A percentile compares a stretch with the other conserved stretches of the same genome.
phyloP scores from a whole-genome alignment of 2,113 vertebrate species.

The Panthera uncia region DNA sequence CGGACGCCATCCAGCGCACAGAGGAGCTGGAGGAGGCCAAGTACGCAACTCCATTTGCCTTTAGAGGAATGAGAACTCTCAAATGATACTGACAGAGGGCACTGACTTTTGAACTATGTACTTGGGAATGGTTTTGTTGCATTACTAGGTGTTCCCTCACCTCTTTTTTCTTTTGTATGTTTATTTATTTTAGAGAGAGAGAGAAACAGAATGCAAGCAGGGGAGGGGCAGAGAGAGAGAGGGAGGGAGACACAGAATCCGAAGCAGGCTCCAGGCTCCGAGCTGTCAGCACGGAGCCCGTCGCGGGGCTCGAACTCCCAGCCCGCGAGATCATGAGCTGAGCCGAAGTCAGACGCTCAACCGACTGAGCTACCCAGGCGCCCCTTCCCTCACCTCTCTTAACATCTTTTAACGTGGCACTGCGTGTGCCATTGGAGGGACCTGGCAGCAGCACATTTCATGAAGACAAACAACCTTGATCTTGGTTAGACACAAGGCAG shows the following conservation, averaged over 20 bases:
- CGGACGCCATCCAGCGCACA: conserved; percentile 89
- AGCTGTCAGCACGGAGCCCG: too few relatives aligned
- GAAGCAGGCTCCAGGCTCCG: too few relatives aligned
- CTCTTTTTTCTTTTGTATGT: too few relatives aligned
- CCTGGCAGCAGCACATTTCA: not conserved
- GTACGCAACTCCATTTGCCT: conserved; percentile 70
- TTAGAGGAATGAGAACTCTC: not conserved
- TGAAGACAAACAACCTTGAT: not conserved
- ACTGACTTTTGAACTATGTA: not conserved
- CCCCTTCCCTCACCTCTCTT: not conserved
- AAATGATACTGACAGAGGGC: not conserved
- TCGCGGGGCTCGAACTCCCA: too few relatives aligned
- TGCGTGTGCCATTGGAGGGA: not conserved
- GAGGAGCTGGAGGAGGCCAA: conserved; percentile 95
- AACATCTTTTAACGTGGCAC: not conserved
- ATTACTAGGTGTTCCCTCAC: not conserved
- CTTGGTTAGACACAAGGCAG: not conserved
- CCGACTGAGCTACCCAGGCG: too few relatives aligned
- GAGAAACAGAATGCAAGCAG: too few relatives aligned
- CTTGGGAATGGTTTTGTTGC: not conserved
- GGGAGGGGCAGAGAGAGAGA: too few relatives aligned
- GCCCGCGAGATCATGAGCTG: too few relatives aligned
- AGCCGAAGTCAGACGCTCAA: too few relatives aligned
- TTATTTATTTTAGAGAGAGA: too few relatives aligned
- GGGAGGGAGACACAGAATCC: too few relatives aligned